Evolutionary conservation across 1,140 invertebrate species (phyloP), one percentile per base, ranked within the genome.

Genomic region (Himalopsyche phryganea): DNA sequence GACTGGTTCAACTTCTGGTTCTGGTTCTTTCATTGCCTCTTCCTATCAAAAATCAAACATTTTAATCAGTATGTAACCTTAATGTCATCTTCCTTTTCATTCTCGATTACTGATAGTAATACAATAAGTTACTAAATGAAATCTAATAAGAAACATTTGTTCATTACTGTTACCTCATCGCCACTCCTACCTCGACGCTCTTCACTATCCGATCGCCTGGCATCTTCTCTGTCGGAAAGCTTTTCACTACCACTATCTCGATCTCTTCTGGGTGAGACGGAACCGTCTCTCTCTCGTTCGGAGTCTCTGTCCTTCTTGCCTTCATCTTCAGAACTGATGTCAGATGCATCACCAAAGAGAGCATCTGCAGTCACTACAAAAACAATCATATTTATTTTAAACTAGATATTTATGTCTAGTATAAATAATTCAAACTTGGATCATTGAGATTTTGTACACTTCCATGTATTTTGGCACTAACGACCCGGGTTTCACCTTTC

Each of bases 331-430:
- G 83, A 83, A 72, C 91, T 95, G 14, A 96, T 95, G 68, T 96
- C 93, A 66, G 90, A 91, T 19, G 92, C 92, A 76, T 94, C 93
- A 36, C 94, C 94, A 77, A 97, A 97, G 17, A 98, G 77, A 36
- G 91, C 91, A 58, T 88, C 85, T 6, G 90, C 90, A 36, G 83
- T 85, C 15, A 84, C 85, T 73, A 71, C 44, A 75, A 67, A 6
- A 45, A 35, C 45, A 63, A 50, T 58, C 17, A 51, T n/a, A 13
- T 38, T 38, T 18, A 28, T 28, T 28, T 28, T 28, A 9, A n/a
- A n/a, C n/a, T n/a, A n/a, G n/a, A n/a, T n/a, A n/a, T n/a, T n/a
- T n/a, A n/a, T n/a, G n/a, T n/a, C n/a, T n/a, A n/a, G n/a, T n/a
- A n/a, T n/a, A n/a, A n/a, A n/a, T n/a, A n/a, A n/a, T n/a, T n/a